Base-by-base conservation (phyloP, 2,888 invertebrate genomes). In the Apoda limacodes region DNA sequence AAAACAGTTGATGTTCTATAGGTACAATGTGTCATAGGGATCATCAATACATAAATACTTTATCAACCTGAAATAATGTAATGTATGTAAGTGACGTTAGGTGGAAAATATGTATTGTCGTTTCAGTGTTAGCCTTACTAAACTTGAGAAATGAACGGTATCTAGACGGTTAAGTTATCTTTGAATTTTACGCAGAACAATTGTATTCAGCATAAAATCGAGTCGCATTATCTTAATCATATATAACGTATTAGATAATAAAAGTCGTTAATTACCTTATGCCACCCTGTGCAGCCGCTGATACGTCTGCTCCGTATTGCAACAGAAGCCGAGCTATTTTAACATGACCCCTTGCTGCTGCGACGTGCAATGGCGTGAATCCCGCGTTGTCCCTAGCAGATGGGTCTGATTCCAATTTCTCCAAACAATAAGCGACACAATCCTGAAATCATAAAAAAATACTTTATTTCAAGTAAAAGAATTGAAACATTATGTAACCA, bases 381-480 rank as follows among this genome's bases (percentile, higher is more conserved):
- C 93, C 93, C 2, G 95, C 95, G 63, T 96, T 95, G 61, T 96
- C 95, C 54, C 92, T 91, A 1, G 92, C 91, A 48, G 93, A 91
- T 2, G 95, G 91, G 40, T 89, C 85, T 45, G 88, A 87, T 42
- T 88, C 87, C 75, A 93, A 85, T 56, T 91, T 91, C 62, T 95
- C 93, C 52, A 97, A 78, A 59, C 95, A 95, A 60, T 93, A 95
- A 11, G 92, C 90, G 30, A 93, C 90, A 32, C 95, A 92, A 63
- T 95, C 95, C 90, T 93, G 64, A 11, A 59, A 64, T 22, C 22
- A 27, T 32, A 26, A 30, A 24, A 22, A 26, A 6, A 17, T 26
- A 22, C 13, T 10, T 23, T 22, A 9, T 20, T 28, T 22, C 22
- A 17, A 19, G 17, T 6, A 13, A 13, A 32, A 26, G 14, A 35